Base-by-base conservation (phyloP, 2,797 vertebrate genomes). In the Gallirallus australis region DNA sequence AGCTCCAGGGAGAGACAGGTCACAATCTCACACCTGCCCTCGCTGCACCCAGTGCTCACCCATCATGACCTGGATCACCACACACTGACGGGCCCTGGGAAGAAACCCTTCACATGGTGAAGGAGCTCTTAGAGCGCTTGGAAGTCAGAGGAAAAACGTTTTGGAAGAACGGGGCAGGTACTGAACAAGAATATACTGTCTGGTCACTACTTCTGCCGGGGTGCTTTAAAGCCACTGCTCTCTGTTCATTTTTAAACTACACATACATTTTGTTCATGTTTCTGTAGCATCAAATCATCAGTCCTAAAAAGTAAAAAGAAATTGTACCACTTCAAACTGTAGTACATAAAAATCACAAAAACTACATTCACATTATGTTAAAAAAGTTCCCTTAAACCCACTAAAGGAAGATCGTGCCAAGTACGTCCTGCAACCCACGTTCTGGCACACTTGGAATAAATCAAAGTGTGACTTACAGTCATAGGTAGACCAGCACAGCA, bases 331-430 rank as follows among this genome's bases (percentile, higher is more conserved):
- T 77, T 89, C 65, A 56, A 94, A 83, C 30, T 8, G 94, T 78
- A 93, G 90, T 84, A 94, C 54, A 7, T 80, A 82, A 15, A 93
- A 94, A 95, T 90, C 79, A 93, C 90, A 85, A 93, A 92, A 65
- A 6, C 88, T 94, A 95, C 82, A 90, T 93, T 96, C 91, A 92
- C 86, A 61, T 92, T 69, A 86, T 79, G 76, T 94, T 96, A 65
- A 91, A 86, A 54, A 89, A 59, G 71, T 82, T 80, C 86, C 88
- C 79, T 94, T 87, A 92, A 93, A 95, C 57, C 79, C 89, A 92
- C 70, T 33, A 19, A 92, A 96, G 76, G 78, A 95, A 89, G 33
- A 56, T 4, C 42, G 80, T 17, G 71, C 72, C 71, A 92, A 73
- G 53, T 56, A 24, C 1, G 6, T 47, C 85, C 82, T 89, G 81